Evolutionary conservation across 2,113 vertebrate species (phyloP).

Genomic region (Echinops telfairi): DNA sequence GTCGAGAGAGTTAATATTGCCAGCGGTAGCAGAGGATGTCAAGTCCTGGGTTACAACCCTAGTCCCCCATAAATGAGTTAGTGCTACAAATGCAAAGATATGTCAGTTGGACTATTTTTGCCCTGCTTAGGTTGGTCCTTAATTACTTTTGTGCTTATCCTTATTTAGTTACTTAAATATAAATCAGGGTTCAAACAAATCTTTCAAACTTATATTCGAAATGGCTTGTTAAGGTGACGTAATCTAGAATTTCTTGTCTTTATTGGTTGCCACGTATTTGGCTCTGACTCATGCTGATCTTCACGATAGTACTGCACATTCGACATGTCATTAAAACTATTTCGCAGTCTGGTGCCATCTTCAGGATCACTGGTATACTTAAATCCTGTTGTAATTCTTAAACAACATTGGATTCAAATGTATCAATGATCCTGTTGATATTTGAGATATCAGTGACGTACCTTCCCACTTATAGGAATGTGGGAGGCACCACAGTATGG

Average conservation of each 20-base stretch:
- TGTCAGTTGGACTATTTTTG: neutral
- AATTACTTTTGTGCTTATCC: constrained; percentile 1
- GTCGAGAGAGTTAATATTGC: neutral
- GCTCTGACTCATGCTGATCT: neutral
- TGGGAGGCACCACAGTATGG: neutral
- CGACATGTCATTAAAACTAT: no score
- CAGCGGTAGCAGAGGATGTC: neutral
- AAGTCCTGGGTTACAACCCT: neutral
- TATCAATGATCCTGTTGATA: neutral
- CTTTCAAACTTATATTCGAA: constrained; percentile 2
- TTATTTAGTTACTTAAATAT: neutral
- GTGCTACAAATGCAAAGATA: neutral
- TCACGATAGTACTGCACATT: no score
- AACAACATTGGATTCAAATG: no score
- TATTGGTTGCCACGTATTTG: neutral
- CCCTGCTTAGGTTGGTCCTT: neutral
- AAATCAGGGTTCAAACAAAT: neutral
- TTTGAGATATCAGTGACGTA: neutral
- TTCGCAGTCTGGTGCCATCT: no score
- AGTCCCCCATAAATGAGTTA: neutral
- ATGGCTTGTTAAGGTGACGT: neutral
- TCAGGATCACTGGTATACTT: no score
- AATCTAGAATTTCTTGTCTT: neutral
- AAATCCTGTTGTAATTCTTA: no score
- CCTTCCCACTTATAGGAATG: neutral